Base-by-base conservation (phyloP, 1,140 invertebrate genomes). In the Macrostomum lignano region DNA sequence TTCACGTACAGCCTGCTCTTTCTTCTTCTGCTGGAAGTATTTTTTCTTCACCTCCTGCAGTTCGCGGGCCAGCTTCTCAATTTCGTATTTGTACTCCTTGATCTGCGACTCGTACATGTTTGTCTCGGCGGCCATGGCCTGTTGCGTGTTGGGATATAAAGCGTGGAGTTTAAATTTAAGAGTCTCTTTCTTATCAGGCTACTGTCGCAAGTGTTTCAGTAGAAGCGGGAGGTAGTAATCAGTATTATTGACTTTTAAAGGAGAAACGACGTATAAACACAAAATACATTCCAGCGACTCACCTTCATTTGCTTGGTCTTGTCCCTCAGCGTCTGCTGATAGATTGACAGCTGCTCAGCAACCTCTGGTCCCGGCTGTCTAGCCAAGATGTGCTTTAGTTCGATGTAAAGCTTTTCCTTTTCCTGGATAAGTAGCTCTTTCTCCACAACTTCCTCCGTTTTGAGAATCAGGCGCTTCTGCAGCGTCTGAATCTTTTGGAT, bases 401-500 rank as follows among this genome's bases (percentile, higher is more conserved):
- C 65, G 29, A 57, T 44, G 42, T 69, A 69, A 30, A 69, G 42
- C 36, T 63, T 59, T 47, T 71, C 66, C 3, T 60, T 58, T 41
- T 68, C 65, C 39, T 65, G 63, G 10, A 70, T 52, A 10, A 64
- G 58, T 14, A 63, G 55, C 37, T 69, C 66, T 37, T 66, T 62
- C 39, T 64, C 61, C 2, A 70, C 60, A 9, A 65, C 55, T 38
- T 63, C 57, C n/a, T 57, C 49, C 0, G 65, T 61, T 51, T 68
- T 64, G 25, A 57, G 53, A 20, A 71, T 48, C 19, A 69, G 46
- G 19, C 65, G 51, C 45, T 71, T 72, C 44, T 75, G 71, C 3
- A 74, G 58, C 2, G 68, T 62, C 24, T 68, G 67, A 3, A 73
- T 64, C 45, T 70, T 71, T 26, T 65, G 60, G 3, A 72, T 52